These are phyloP conservation scores for Marcusenius ussheri DNA, from an alignment of 2,113 vertebrate species.

Conservation along the genomic window DNA sequence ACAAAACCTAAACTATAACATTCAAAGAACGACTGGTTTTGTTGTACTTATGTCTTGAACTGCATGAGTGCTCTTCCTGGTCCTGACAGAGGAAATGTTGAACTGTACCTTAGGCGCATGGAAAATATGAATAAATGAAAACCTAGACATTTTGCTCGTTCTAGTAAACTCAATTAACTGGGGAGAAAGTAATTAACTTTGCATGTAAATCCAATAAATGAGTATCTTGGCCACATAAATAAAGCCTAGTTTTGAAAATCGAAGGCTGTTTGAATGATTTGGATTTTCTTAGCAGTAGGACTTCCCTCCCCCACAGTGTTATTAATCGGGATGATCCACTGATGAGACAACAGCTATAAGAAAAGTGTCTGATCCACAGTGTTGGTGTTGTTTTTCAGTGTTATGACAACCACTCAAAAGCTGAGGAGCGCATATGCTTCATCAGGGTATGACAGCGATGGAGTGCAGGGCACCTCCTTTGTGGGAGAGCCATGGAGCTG, in stretches of 20 bases:
- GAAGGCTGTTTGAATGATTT: not conserved
- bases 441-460: constrained; percentile 49
- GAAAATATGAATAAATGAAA: constrained; percentile 11
- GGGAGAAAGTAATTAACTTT: not conserved
- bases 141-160: not conserved
- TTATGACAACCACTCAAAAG: not conserved
- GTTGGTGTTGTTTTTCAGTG: not conserved
- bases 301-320: not conserved
- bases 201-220: not conserved
- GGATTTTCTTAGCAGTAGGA: not conserved
- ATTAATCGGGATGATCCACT: not conserved
- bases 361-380: not conserved
- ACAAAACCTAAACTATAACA: not conserved
- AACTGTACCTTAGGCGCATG: not conserved
- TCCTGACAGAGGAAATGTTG: not conserved
- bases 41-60: not conserved
- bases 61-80: not conserved
- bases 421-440: not conserved
- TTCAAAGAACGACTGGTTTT: not conserved
- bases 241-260: not conserved
- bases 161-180: not conserved
- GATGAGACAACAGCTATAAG: not conserved
- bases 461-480: constrained; percentile 46
- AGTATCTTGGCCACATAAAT: not conserved
- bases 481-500: constrained; percentile 40